Evolutionary conservation across 1,140 invertebrate species (phyloP), one percentile per base, ranked within the genome.

Genomic region (Neotoxoptera formosana): DNA sequence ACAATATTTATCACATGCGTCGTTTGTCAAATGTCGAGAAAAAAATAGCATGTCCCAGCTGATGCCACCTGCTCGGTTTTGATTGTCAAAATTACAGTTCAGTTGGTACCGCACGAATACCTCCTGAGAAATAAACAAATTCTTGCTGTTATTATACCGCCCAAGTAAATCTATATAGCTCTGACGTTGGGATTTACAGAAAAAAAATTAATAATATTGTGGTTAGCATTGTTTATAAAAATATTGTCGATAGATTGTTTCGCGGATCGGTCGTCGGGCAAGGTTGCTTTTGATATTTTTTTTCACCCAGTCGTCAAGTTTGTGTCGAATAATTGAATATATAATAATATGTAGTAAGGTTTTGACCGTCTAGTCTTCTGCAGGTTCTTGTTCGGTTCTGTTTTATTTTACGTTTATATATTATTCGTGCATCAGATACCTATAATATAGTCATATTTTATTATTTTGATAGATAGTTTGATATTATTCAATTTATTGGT

Each of bases 1-100:
- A 76, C n/a, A n/a, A n/a, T n/a, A n/a, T 76, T 76, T n/a, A 20
- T 76, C 30, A n/a, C 9, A 30, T 56, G 1, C 8, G 25, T 56
- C 25, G 7, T 56, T 56, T 25, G 25, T 56, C 7, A 56, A 25
- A 56, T 25, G 51, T 56, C 21, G 8, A 25, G 23, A 8, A 25
- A 56, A 56, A 56, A 56, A 25, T 23, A 23, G 23, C 23, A 56
- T 8, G 23, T 56, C 23, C 7, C 53, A 56, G 23, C n/a, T n/a
- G n/a, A 25, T 25, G 0, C 23, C 7, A 56, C 0, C 8, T n/a
- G 2, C 9, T 0, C 8, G 7, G 25, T 56, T 25, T 9, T 0
- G 8, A 56, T 56, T 56, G 23, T 25, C 56, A 56, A 56, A 56
- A 56, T 25, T 25, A 25, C 6, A 2, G 23, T 25, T 56, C 25